phyloP scores from a whole-genome alignment of 2,797 vertebrate species.

The Lithobates sylvaticus region DNA sequence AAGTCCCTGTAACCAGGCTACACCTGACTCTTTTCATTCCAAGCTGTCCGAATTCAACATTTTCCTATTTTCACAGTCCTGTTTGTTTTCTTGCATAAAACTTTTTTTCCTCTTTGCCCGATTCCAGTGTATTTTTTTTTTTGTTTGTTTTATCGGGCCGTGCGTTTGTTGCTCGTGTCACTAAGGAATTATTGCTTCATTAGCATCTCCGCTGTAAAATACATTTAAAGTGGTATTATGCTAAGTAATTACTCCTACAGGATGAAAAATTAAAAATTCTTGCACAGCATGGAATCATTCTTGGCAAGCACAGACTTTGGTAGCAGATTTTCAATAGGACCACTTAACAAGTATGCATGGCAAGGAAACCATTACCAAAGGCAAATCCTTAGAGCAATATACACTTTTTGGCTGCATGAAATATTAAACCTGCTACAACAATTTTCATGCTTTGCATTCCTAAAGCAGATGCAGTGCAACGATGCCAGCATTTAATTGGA shows the following conservation, averaged over 20 bases:
- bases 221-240: slow-evolving; percentile 80
- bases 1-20: not conserved
- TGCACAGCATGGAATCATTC: slow-evolving; percentile 80
- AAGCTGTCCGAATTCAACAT: not conserved
- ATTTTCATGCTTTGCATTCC: slow-evolving; percentile 82
- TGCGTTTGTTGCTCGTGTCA: slow-evolving; percentile 52
- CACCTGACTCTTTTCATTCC: slow-evolving; percentile 18
- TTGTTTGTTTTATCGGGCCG: not conserved
- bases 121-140: not conserved
- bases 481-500: slow-evolving; percentile 80
- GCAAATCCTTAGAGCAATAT: slow-evolving; percentile 79
- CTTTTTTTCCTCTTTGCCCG: not conserved
- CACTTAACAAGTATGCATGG: slow-evolving; percentile 45
- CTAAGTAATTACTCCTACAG: slow-evolving; percentile 82
- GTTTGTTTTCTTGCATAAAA: not conserved
- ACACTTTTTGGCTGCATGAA: slow-evolving; percentile 77
- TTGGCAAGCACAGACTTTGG: slow-evolving; percentile 71
- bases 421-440: slow-evolving; percentile 85
- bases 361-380: slow-evolving; percentile 73
- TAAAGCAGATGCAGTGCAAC: slow-evolving; percentile 72
- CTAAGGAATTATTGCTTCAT: slow-evolving; percentile 67
- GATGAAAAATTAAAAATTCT: slow-evolving; percentile 80
- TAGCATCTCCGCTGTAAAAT: slow-evolving; percentile 77
- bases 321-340: slow-evolving; percentile 76
- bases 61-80: not conserved